Base-by-base conservation (phyloP, 92 coral and sea anemone genomes). In the Nematostella vectensis region DNA sequence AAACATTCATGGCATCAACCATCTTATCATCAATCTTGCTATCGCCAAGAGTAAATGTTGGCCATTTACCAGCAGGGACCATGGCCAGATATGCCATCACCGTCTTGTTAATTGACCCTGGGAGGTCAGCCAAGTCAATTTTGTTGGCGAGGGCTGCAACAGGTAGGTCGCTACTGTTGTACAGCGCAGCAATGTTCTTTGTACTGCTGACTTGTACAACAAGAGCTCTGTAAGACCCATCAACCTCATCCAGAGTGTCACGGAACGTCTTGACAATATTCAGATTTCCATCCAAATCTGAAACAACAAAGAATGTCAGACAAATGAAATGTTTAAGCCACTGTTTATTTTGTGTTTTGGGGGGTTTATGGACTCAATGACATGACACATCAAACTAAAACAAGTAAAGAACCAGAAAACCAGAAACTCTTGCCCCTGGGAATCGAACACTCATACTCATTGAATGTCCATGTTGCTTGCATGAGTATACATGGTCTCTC, bases 1-100 rank as follows among this genome's bases (percentile, higher is more conserved):
- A 79, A 47, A 79, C 95, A 67, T 91, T 80, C 74, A 91, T 63
- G 0, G 98, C 83, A 63, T 75, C 51, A 24, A 70, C 63, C 28
- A 81, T 24, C 1, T 47, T 18, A 1, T 28, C 11, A 1, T 81
- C 80, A 50, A 80, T n/a, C 6, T 3, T 47, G 8, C 15, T 36
- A 21, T 49, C 65, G 29, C 93, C 82, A 11, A 72, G 50, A 11
- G 63, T 72, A 95, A 95, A 91, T 71, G 72, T 91, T n/a, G 78
- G 96, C 39, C 36, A 54, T 43, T 70, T 54, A 13, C 70, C 76
- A 22, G 71, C 37, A 4, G 74, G 79, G 26, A 82, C 54, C 3
- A 75, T 55, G 4, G 31, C 50, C 31, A 86, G 31, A 61, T 86
- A 91, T 10, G 67, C 87, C 0, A 2, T 36, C 25, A 91, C 79